Evolutionary conservation across 2,797 vertebrate species (phyloP).

Genomic region (Neostethus bicornis): DNA sequence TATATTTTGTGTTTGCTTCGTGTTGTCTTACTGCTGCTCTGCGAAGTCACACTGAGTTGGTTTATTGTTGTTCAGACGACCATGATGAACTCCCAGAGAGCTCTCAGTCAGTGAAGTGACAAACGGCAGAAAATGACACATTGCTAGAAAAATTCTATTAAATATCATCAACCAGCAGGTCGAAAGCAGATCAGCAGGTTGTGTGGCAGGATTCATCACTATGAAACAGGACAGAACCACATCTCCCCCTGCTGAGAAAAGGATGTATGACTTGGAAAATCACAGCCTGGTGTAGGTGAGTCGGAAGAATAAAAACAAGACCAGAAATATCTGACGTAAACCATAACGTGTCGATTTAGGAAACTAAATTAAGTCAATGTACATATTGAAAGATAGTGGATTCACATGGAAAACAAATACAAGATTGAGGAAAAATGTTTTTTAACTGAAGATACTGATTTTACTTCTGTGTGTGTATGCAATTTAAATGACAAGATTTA

Average conservation of each 20-base stretch:
- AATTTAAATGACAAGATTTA: constrained; percentile 24
- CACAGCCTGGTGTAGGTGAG: constrained; percentile 11
- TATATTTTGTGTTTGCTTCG: neutral
- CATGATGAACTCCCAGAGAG: constrained; percentile 37
- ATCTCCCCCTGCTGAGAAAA: constrained; percentile 71
- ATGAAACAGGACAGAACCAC: constrained; percentile 48
- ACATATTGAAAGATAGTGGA: too few relatives aligned
- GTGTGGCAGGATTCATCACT: constrained; percentile 40
- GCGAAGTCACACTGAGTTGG: neutral
- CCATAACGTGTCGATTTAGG: neutral
- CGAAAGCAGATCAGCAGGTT: constrained; percentile 45
- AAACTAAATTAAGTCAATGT: too few relatives aligned
- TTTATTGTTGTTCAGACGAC: constrained; percentile 37
- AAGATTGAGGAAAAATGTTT: constrained; percentile 14
- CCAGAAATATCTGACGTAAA: neutral
- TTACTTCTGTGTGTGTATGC: neutral
- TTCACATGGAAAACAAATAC: constrained; percentile 18
- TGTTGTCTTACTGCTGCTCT: neutral
- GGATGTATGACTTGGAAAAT: constrained; percentile 30
- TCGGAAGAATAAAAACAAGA: neutral
- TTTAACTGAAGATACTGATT: neutral
- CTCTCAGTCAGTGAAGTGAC: constrained; percentile 39
- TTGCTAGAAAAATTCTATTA: constrained; percentile 49
- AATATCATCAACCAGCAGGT: constrained; percentile 50
- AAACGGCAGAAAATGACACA: constrained; percentile 42